phyloP scores from a whole-genome alignment of 2,113 vertebrate species.

The Spea bombifrons region DNA sequence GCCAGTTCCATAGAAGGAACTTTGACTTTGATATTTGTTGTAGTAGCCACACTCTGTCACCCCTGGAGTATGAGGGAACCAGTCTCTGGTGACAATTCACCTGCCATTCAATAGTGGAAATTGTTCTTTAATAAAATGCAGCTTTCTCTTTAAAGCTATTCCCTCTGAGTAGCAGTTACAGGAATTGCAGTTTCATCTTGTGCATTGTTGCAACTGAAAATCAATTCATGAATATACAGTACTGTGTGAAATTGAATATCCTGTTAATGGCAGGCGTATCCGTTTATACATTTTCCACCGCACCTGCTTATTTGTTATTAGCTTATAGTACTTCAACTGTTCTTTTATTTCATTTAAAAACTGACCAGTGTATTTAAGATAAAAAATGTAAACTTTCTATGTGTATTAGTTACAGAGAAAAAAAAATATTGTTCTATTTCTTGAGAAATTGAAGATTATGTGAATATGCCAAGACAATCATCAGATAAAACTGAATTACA shows the following conservation, averaged over 20 bases:
- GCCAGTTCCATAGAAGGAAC: too few species aligned
- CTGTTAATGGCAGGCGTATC: background rate
- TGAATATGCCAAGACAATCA: too few species aligned
- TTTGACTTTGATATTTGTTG: background rate
- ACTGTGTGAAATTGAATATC: slow-evolving; percentile 4
- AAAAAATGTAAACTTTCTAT: too few species aligned
- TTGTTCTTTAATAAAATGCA: background rate
- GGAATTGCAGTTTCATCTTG: background rate
- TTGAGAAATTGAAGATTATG: too few species aligned
- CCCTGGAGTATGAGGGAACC: too few species aligned
- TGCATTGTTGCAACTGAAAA: slow-evolving; percentile 2
- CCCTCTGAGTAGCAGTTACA: background rate
- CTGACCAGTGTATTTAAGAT: too few species aligned
- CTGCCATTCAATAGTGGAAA: background rate
- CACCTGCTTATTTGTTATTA: background rate
- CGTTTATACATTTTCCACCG: background rate
- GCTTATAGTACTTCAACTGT: background rate
- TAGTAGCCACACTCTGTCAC: too few species aligned
- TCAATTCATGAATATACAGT: slow-evolving; percentile 12
- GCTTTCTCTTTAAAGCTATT: background rate
- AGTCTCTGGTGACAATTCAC: too few species aligned
- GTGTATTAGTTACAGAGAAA: too few species aligned
- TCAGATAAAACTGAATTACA: too few species aligned
- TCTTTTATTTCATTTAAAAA: too few species aligned
- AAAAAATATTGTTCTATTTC: too few species aligned